Evolutionary conservation across 2,113 vertebrate genomes (phyloP).

Genomic region (Pheucticus melanocephalus): DNA sequence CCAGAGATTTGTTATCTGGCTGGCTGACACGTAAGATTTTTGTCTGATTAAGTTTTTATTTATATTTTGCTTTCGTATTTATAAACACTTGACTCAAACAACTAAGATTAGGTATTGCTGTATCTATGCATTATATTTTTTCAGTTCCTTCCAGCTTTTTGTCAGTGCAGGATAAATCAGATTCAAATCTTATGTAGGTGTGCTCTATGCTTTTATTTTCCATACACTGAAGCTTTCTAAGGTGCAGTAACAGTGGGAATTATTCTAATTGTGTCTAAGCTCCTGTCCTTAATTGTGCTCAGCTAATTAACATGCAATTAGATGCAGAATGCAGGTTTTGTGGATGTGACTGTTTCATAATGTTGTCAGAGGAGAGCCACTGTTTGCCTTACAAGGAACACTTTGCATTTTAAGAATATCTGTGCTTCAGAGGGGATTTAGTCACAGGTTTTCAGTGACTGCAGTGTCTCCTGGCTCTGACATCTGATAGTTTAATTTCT

Average conservation of each 20-base stretch:
- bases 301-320: background rate
- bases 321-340: background rate
- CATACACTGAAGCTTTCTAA: background rate
- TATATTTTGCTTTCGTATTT: background rate
- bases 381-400: background rate
- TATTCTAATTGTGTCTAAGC: background rate
- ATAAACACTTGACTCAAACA: background rate
- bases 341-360: background rate
- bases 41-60: background rate
- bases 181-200: background rate
- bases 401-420: background rate
- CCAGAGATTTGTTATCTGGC: slow-evolving; percentile 85
- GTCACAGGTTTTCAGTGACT: background rate
- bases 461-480: background rate
- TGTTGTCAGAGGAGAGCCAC: background rate
- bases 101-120: background rate
- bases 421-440: background rate
- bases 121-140: background rate
- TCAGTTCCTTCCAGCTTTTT: background rate
- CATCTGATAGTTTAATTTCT: background rate
- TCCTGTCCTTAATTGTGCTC: background rate
- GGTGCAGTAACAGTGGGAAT: background rate
- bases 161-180: background rate
- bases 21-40: slow-evolving; percentile 88
- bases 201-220: background rate